A percentile compares a stretch with the other conserved stretches of the same genome.
These are phyloP conservation scores for Pandion haliaetus DNA, from an alignment of 2,113 vertebrate genomes.

Conservation along the genomic window DNA sequence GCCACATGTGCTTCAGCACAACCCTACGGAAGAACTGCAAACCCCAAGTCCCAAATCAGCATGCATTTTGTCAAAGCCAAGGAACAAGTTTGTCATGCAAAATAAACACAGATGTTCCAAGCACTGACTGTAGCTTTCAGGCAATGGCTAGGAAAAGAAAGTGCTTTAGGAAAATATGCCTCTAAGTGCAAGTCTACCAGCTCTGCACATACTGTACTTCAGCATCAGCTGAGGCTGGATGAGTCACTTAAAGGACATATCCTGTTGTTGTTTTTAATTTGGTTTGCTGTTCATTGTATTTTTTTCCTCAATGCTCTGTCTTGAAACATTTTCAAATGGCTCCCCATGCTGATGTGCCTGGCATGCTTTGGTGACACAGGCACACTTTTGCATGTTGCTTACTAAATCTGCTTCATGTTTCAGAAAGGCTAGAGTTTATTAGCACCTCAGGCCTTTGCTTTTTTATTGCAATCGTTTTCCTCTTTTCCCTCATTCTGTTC, in stretches of 20 bases:
- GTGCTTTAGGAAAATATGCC: not conserved
- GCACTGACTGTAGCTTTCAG: slow-evolving; percentile 4
- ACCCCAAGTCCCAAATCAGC: slow-evolving; percentile 59
- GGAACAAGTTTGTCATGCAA: slow-evolving; percentile 73
- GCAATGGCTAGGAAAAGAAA: slow-evolving; percentile 18
- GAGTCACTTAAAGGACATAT: not conserved
- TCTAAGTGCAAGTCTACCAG: not conserved
- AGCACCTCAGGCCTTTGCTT: not conserved
- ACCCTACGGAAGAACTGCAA: slow-evolving; percentile 49
- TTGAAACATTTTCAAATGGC: not conserved
- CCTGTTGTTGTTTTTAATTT: not conserved
- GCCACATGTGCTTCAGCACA: slow-evolving; percentile 34
- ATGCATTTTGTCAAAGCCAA: slow-evolving; percentile 60
- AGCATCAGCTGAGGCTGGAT: not conserved
- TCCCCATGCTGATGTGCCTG: not conserved
- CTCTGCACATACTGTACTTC: not conserved
- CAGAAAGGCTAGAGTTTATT: not conserved
- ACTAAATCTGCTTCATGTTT: not conserved
- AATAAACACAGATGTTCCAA: slow-evolving; percentile 81
- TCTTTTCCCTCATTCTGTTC: not conserved
- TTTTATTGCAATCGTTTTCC: not conserved
- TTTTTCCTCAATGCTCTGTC: not conserved
- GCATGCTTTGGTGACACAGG: not conserved
- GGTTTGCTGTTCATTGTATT: not conserved
- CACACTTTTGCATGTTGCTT: not conserved